phyloP scores from a whole-genome alignment of 2,113 vertebrate genomes.

The human (Homo sapiens) region DNA sequence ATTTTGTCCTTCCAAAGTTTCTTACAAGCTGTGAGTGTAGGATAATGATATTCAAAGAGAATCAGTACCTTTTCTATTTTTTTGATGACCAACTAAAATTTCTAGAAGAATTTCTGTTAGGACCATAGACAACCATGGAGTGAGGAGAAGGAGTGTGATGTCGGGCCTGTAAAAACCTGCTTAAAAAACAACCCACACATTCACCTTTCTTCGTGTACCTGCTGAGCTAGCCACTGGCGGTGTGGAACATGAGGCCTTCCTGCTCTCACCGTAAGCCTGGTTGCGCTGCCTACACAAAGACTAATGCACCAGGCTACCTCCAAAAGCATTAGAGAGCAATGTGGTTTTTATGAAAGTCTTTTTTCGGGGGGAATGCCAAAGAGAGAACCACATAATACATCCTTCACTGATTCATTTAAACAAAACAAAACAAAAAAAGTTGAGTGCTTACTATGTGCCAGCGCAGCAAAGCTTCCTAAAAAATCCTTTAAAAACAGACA shows the following conservation, averaged over 20 bases:
- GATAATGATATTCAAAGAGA: not conserved
- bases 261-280: not conserved
- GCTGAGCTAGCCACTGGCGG: fast-evolving
- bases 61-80: not conserved
- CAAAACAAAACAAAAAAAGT: not conserved
- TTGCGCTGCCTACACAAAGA: not conserved
- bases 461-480: not conserved
- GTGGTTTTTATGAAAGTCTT: not conserved
- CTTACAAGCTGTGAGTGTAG: not conserved
- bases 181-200: too few species aligned
- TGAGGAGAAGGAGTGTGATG: not conserved
- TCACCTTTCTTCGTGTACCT: fast-evolving
- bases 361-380: not conserved
- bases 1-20: not conserved
- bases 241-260: fast-evolving
- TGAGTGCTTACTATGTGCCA: too few species aligned
- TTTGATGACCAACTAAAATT: not conserved
- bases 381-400: not conserved
- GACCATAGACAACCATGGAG: too few species aligned
- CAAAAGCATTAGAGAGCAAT: not conserved
- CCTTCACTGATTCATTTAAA: not conserved
- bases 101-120: not conserved
- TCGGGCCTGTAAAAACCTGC: too few species aligned
- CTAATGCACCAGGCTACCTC: not conserved
- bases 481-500: not conserved